Evolutionary conservation across 2,888 invertebrate species (phyloP), one percentile per base, ranked within the genome.

Genomic region (Syrista parreyssii): DNA sequence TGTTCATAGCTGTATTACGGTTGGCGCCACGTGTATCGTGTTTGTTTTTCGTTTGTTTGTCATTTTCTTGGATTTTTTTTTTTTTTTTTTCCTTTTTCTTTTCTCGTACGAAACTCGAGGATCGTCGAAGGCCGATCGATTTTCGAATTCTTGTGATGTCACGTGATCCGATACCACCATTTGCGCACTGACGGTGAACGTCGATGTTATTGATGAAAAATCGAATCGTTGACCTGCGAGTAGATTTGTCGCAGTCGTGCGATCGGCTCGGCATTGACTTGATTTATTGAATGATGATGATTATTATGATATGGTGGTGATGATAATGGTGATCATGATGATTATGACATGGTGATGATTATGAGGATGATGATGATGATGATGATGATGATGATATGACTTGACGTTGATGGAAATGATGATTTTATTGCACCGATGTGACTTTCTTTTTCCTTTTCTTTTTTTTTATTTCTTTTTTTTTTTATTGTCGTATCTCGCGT

Each of bases 391-490:
- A 83, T 83, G 80, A 76, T 55, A 74, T 78, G 55, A 79, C 77
- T 81, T 83, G 79, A 84, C 83, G 82, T 85, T 85, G 85, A 55
- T 75, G 82, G 81, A 86, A 82, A 83, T 86, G 84, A 86, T 86
- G 86, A 84, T 85, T 40, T 87, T 85, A 85, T 85, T 87, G 88
- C 88, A 89, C 87, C 86, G 86, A 88, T 90, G 87, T 88, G 88
- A 88, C 87, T 86, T 84, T 89, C n/a, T n/a, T 86, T 76, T 68
- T 76, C 33, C 55, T 82, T 74, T 40, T 72, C 78, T 79, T 36
- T 79, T 75, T 79, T 75, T 76, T 75, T 75, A 69, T 55, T 84
- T 84, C 84, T 85, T 83, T 77, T 34, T 75, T 34, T 55, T 11
- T 69, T 73, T 83, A 86, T 87, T 68, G 71, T 69, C 80, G 79